Evolutionary conservation across 2,888 invertebrate species (phyloP).

Genomic region (Silvanus unidentatus): DNA sequence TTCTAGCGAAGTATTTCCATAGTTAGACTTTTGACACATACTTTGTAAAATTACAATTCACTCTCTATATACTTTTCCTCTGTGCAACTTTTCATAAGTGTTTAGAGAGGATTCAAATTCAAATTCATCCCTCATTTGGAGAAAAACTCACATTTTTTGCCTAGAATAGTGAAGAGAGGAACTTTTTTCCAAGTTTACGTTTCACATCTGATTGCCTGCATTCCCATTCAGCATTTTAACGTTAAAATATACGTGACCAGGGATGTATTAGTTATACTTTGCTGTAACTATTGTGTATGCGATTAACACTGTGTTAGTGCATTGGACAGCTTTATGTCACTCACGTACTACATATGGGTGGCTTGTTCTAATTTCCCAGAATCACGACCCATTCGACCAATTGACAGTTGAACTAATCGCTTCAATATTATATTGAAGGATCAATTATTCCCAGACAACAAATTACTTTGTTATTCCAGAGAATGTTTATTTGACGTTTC

Average conservation of each 20-base stretch:
- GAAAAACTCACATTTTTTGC: no score
- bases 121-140: constrained; percentile 11
- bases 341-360: constrained; percentile 17
- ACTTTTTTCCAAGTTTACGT: constrained; percentile 3
- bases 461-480: not conserved
- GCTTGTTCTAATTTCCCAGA: constrained; percentile 16
- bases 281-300: constrained; percentile 8
- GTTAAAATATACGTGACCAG: constrained; percentile 8
- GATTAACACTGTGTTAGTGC: constrained; percentile 15
- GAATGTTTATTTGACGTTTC: no score
- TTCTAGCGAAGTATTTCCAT: no score
- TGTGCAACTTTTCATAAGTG: constrained; percentile 11
- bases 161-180: no score
- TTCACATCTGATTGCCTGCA: constrained; percentile 14
- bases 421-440: not conserved
- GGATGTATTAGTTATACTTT: constrained; percentile 10
- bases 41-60: not conserved
- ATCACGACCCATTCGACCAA: not conserved
- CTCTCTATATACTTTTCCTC: not conserved
- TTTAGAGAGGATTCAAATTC: constrained; percentile 15
- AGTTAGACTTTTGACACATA: no score
- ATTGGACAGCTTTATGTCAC: constrained; percentile 17
- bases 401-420: not conserved
- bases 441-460: not conserved
- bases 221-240: constrained; percentile 13